Conservation (phyloP, 2,888 invertebrate species). For the Meliscaeva auricollis region DNA sequence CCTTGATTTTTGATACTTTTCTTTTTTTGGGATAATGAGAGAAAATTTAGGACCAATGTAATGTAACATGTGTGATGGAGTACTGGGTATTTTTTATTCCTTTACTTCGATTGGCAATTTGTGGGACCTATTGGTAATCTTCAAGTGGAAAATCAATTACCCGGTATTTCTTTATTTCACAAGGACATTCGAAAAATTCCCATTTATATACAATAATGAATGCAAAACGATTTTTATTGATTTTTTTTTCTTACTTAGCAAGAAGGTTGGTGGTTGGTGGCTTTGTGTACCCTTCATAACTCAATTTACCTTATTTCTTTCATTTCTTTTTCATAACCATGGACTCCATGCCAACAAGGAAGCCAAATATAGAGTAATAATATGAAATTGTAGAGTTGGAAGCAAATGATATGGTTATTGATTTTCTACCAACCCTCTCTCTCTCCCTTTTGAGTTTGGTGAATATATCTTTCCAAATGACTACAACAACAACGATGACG, state of each 20-base stretch:
- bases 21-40: conserved; percentile 14
- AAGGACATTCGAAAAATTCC: conserved; percentile 44
- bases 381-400: conserved; percentile 43
- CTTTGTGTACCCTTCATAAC: conserved; percentile 57
- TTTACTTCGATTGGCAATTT: conserved; percentile 31
- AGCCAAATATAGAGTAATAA: conserved; percentile 63
- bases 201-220: conserved; percentile 66
- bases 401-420: conserved; percentile 65
- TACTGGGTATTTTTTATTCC: background rate
- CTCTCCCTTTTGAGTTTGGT: background rate
- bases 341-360: conserved; percentile 39
- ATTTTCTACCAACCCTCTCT: conserved; percentile 38
- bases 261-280: conserved; percentile 1
- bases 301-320: conserved; percentile 55
- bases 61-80: conserved; percentile 12
- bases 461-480: background rate
- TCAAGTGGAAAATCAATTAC: conserved; percentile 68
- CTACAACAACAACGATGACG: conserved; percentile 11
- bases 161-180: conserved; percentile 27
- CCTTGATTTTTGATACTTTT: conserved; percentile 53
- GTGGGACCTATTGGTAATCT: conserved; percentile 44
- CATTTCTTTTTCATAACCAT: conserved; percentile 43
- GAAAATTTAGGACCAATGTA: conserved; percentile 28
- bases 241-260: conserved; percentile 17
- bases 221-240: conserved; percentile 67